phyloP scores from a whole-genome alignment of 2,113 vertebrate species.

The Nannospalax galili region DNA sequence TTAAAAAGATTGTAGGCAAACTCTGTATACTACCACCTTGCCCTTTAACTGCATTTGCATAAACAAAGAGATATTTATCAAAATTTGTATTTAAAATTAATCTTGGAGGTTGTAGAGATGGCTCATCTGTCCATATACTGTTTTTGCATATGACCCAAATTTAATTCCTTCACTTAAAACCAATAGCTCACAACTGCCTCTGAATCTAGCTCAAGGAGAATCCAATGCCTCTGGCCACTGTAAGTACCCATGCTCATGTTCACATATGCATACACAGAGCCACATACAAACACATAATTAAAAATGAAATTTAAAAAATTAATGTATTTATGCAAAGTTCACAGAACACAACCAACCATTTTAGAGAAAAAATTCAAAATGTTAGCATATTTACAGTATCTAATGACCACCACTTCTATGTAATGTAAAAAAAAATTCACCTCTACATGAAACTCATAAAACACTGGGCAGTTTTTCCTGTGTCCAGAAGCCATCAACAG shows the following conservation, averaged over 20 bases:
- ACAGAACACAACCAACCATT: background rate
- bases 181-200: background rate
- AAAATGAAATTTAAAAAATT: background rate
- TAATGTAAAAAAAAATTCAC: background rate
- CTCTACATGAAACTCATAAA: background rate
- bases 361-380: background rate
- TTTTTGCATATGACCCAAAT: no score
- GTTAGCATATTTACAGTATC: background rate
- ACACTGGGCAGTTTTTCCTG: rapidly evolving
- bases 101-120: background rate
- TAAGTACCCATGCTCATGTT: background rate
- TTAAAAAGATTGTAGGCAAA: background rate
- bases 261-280: rapidly evolving
- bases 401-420: background rate
- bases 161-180: no score
- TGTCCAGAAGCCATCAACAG: no score
- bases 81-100: background rate
- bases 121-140: background rate
- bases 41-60: background rate
- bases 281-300: background rate
- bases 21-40: background rate
- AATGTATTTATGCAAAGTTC: background rate
- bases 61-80: background rate
- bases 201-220: background rate
- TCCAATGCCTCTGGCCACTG: background rate